Percentiles rank a stretch among this genome's conserved stretches.
These are phyloP conservation scores for Apocrypta bakeri DNA, from an alignment of 1,140 invertebrate species.

Conservation along the genomic window DNA sequence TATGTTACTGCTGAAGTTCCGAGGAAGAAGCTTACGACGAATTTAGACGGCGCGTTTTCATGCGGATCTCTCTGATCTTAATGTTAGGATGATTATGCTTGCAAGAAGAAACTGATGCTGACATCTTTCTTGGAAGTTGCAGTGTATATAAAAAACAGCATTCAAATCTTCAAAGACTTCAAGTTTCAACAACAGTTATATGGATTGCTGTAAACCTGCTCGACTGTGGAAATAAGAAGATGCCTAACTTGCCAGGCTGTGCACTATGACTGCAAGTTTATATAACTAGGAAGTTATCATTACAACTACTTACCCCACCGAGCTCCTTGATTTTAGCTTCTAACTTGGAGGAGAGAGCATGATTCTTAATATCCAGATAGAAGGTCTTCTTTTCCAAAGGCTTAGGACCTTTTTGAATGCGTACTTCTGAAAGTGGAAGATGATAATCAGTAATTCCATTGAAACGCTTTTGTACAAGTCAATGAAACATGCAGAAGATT, in stretches of 20 bases:
- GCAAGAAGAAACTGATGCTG: neutral
- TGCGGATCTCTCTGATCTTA: neutral
- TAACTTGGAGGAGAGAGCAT: constrained; percentile 77
- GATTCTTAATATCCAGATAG: constrained; percentile 83
- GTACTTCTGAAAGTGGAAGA: constrained; percentile 60
- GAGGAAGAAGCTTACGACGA: constrained; percentile 6
- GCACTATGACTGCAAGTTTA: neutral
- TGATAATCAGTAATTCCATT: neutral
- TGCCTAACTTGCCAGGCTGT: too few species aligned
- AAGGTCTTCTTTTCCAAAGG: constrained; percentile 78
- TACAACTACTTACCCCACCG: constrained; percentile 78
- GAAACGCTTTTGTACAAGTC: neutral
- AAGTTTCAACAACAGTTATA: neutral
- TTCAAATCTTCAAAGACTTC: neutral
- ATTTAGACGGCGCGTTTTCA: constrained; percentile 8
- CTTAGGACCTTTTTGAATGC: constrained; percentile 71
- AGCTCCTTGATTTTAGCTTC: constrained; percentile 80
- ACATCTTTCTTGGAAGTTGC: neutral
- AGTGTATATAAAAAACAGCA: neutral
- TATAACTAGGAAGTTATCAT: constrained; percentile 8
- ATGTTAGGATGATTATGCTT: neutral
- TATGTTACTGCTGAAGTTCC: neutral
- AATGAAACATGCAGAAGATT: neutral
- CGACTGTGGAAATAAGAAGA: neutral
- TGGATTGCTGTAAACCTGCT: neutral